Percentiles rank a stretch among this genome's conserved stretches.
Conservation (phyloP, 2,113 vertebrate genomes). For the Melozone crissalis region DNA sequence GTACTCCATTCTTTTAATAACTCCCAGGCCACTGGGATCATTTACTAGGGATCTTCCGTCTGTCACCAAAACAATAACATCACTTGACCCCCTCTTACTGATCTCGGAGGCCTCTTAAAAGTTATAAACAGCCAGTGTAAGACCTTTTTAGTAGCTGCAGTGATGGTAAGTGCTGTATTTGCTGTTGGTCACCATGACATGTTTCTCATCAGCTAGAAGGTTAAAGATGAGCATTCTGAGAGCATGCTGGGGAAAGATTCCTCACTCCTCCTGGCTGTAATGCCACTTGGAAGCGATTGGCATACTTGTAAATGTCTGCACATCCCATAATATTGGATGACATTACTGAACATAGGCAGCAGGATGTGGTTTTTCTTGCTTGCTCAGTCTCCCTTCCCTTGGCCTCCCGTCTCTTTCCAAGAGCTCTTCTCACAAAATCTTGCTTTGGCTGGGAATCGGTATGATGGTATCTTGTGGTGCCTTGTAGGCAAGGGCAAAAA, state of each 20-base stretch:
- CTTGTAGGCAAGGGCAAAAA: background rate
- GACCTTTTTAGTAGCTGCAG: slow-evolving; percentile 27
- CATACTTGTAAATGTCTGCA: background rate
- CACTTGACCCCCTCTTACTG: slow-evolving; percentile 66
- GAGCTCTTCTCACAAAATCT: background rate
- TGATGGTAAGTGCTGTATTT: slow-evolving; percentile 29
- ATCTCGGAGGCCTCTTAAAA: slow-evolving; percentile 62
- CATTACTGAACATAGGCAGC: background rate
- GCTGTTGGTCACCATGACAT: slow-evolving; percentile 30
- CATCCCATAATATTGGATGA: background rate
- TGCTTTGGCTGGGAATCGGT: background rate
- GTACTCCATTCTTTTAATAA: slow-evolving; percentile 33
- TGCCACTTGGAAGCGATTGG: background rate
- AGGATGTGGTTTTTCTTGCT: background rate
- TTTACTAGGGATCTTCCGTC: slow-evolving; percentile 56
- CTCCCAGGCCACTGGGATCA: slow-evolving; percentile 28
- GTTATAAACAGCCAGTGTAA: slow-evolving; percentile 60
- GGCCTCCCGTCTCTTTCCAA: background rate
- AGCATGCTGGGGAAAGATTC: background rate
- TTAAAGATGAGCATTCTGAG: background rate
- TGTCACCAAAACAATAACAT: slow-evolving; percentile 71
- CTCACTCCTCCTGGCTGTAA: background rate
- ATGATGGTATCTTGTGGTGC: background rate
- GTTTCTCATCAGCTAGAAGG: background rate
- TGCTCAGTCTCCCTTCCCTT: background rate